Conservation (phyloP, 2,113 vertebrate genomes). For the Porphyrio hochstetteri region DNA sequence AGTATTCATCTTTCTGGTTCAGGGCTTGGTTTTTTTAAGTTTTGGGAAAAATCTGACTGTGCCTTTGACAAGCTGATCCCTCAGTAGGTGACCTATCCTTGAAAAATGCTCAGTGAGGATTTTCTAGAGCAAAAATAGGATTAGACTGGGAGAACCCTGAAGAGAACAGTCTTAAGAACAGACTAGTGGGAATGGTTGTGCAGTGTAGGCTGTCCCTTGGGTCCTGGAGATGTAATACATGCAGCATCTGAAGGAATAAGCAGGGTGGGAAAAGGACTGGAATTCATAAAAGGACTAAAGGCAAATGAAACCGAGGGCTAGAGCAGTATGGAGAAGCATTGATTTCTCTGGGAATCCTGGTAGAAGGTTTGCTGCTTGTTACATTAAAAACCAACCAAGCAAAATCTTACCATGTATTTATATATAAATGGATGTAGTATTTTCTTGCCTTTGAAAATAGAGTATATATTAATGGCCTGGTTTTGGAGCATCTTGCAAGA, state of each 20-base stretch:
- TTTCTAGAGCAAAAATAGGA: neutral
- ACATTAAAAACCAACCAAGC: neutral
- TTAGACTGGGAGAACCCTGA: neutral
- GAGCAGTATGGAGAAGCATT: neutral
- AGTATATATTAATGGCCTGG: neutral
- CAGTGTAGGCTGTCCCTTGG: neutral
- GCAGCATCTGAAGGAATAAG: neutral
- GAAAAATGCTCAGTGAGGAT: neutral
- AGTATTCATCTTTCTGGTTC: neutral
- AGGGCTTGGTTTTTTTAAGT: neutral
- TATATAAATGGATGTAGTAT: neutral
- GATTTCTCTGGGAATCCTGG: neutral
- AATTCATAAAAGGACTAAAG: neutral
- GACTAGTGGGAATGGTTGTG: neutral
- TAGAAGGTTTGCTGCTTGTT: neutral
- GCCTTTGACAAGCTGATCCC: neutral
- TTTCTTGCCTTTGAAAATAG: neutral
- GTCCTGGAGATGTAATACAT: neutral
- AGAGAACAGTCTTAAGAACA: neutral
- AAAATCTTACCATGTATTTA: fast-evolving
- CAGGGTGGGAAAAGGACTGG: neutral
- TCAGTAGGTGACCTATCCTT: neutral
- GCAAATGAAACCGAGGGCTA: neutral
- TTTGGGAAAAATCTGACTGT: neutral
- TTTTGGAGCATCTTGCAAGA: neutral